A percentile compares a stretch with the other conserved stretches of the same genome.
These are phyloP conservation scores for Thermophis baileyi DNA, from an alignment of 2,113 vertebrate genomes.

Conservation along the genomic window DNA sequence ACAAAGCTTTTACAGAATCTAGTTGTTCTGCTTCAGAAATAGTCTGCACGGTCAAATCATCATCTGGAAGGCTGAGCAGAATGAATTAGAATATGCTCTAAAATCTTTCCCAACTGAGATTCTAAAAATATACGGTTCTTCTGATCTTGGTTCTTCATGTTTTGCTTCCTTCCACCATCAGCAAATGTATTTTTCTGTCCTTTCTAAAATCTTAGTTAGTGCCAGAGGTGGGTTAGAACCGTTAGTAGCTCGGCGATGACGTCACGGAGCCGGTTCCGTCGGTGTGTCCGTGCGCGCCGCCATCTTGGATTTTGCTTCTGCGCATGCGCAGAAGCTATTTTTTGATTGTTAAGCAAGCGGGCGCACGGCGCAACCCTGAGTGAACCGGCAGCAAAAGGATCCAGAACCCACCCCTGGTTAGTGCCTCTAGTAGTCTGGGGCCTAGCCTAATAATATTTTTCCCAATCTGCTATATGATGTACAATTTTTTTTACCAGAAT, in stretches of 20 bases:
- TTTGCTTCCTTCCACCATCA: neutral
- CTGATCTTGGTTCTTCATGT: neutral
- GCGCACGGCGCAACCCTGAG: no score
- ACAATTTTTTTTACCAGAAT: neutral
- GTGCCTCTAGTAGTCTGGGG: neutral
- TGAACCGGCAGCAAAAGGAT: no score
- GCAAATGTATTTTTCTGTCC: neutral
- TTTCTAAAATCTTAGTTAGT: neutral
- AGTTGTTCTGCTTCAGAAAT: no score
- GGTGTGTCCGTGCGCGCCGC: no score
- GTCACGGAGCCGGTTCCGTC: no score
- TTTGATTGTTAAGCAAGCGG: no score
- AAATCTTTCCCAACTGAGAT: neutral
- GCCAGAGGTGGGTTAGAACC: no score
- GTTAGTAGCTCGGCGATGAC: no score
- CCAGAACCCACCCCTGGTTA: no score
- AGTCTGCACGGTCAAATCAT: neutral
- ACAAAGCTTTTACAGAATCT: no score
- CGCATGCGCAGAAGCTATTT: no score
- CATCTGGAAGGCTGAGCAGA: neutral
- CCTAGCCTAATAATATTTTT: neutral
- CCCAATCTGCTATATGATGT: neutral
- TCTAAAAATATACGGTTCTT: neutral
- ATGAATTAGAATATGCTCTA: neutral
- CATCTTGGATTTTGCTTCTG: no score